Percentiles rank a stretch among this genome's conserved stretches.
Evolutionary conservation across 2,113 vertebrate species (phyloP).

Genomic region (Cariama cristata): DNA sequence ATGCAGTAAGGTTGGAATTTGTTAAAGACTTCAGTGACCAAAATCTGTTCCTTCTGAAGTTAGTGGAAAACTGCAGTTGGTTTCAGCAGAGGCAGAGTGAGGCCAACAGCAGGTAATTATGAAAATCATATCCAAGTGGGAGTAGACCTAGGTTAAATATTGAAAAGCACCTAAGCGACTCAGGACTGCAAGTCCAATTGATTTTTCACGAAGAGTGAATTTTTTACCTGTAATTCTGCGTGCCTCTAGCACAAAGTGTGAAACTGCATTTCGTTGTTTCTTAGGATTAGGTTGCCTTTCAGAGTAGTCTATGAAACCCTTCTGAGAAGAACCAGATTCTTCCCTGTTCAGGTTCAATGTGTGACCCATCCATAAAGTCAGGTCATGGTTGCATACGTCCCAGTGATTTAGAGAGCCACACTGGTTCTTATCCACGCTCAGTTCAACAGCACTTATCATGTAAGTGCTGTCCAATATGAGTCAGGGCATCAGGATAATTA

Average conservation of each 20-base stretch:
- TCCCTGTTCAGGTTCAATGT: not conserved
- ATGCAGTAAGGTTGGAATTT: not conserved
- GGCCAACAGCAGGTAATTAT: not conserved
- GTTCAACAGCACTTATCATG: not conserved
- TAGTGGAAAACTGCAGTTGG: not conserved
- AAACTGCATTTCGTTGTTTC: not conserved
- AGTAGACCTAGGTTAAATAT: not conserved
- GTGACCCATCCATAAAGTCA: not conserved
- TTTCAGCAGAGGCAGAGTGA: not conserved
- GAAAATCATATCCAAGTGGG: not conserved
- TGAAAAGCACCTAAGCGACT: not conserved
- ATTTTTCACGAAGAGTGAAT: not conserved
- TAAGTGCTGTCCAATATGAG: not conserved
- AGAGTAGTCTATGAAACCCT: not conserved
- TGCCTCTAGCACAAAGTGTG: not conserved
- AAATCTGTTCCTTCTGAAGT: not conserved
- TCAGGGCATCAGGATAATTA: not conserved
- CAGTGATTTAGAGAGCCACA: not conserved
- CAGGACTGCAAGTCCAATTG: not conserved
- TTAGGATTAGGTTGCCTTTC: not conserved
- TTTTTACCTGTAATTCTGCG: accelerated
- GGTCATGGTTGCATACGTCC: accelerated
- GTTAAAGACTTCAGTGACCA: not conserved
- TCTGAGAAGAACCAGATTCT: not conserved
- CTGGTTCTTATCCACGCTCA: accelerated